Percentiles rank a stretch among this genome's conserved stretches.
These are phyloP conservation scores for Galleria mellonella DNA, from an alignment of 1,140 invertebrate genomes.

Conservation along the genomic window DNA sequence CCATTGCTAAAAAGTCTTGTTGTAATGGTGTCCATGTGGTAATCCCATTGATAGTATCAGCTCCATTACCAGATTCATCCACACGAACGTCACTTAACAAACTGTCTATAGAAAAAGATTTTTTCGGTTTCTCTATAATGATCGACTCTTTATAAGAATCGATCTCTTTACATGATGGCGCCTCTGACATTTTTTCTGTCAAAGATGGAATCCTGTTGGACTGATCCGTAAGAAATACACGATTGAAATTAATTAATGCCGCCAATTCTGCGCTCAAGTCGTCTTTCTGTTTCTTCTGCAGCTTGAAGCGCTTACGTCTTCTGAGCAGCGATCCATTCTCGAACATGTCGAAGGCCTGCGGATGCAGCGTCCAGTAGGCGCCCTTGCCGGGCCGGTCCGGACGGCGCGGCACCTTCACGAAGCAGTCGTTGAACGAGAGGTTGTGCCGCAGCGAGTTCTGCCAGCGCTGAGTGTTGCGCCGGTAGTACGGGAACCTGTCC, in stretches of 20 bases:
- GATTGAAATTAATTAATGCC: conserved; percentile 83
- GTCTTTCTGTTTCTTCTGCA: conserved; percentile 78
- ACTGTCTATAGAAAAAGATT: conserved; percentile 35
- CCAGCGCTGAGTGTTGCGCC: conserved; percentile 1
- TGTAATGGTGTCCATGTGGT: background rate
- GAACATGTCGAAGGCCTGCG: conserved; percentile 2
- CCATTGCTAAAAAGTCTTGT: conserved; percentile 19
- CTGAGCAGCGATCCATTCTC: background rate
- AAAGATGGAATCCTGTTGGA: conserved; percentile 7
- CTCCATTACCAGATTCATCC: conserved; percentile 8
- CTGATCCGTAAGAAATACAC: conserved; percentile 73
- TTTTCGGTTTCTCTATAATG: conserved; percentile 18
- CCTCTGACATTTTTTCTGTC: conserved; percentile 2
- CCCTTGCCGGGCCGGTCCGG: background rate
- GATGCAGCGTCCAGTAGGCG: background rate
- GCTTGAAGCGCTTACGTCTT: background rate
- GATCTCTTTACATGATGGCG: background rate
- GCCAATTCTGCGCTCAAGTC: conserved; percentile 76
- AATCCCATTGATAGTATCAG: background rate
- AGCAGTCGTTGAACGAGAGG: conserved; percentile 2
- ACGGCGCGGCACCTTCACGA: background rate
- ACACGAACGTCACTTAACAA: conserved; percentile 26
- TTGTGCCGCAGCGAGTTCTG: conserved; percentile 2
- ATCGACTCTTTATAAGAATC: background rate
- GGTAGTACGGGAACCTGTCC: conserved; percentile 2